phyloP scores from a whole-genome alignment of 2,888 invertebrate species.

The Buathra laborator region DNA sequence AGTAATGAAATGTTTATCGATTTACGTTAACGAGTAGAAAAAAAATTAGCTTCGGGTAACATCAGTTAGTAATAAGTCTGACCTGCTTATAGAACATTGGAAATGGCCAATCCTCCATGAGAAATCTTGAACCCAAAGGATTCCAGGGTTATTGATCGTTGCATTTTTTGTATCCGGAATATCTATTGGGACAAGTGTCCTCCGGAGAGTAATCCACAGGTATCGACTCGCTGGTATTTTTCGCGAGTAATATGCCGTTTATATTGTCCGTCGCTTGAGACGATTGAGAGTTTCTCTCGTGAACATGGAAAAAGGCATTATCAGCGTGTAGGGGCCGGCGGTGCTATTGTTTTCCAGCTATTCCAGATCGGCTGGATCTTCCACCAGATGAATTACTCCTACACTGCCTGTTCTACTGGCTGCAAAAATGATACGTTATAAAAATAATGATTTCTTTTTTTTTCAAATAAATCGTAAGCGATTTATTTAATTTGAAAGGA shows the following conservation, averaged over 20 bases:
- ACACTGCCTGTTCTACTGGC: slow-evolving; percentile 92
- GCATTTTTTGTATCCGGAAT: slow-evolving; percentile 87
- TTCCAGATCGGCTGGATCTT: slow-evolving; percentile 88
- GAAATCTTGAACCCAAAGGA: slow-evolving; percentile 90
- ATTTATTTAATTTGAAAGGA: background rate
- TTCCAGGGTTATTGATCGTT: slow-evolving; percentile 90
- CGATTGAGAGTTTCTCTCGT: slow-evolving; percentile 87
- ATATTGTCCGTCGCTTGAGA: slow-evolving; percentile 86
- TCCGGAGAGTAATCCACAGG: slow-evolving; percentile 86
- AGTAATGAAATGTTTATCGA: no score
- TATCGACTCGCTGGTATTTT: slow-evolving; percentile 83
- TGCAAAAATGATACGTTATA: slow-evolving; percentile 82
- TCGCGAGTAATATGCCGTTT: slow-evolving; percentile 89
- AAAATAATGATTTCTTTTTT: no score
- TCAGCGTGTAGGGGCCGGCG: slow-evolving; percentile 93
- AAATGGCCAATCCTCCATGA: slow-evolving; percentile 93
- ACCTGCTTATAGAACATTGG: slow-evolving; percentile 92
- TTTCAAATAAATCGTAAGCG: background rate
- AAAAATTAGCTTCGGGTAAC: background rate
- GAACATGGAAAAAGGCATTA: slow-evolving; percentile 89
- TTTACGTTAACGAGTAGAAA: no score
- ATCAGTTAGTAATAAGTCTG: background rate
- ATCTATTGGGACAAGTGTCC: slow-evolving; percentile 93
- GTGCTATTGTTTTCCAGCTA: slow-evolving; percentile 91
- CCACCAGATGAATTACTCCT: slow-evolving; percentile 93